Evolutionary conservation across 1,140 invertebrate species (phyloP).

Genomic region (Prorops nasuta): DNA sequence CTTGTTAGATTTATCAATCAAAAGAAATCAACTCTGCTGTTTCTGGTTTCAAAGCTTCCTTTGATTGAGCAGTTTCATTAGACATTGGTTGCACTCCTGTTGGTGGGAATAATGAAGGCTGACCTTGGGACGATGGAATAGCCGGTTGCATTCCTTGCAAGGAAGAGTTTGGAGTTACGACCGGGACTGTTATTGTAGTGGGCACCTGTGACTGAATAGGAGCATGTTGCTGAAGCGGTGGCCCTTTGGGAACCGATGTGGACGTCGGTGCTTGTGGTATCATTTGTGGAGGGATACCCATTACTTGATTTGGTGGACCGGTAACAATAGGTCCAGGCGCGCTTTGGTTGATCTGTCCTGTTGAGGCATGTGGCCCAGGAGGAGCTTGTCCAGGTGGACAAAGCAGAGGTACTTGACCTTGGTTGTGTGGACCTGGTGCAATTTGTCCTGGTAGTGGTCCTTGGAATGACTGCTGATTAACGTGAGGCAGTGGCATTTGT

Average conservation of each 20-base stretch:
- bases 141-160: conserved; percentile 20
- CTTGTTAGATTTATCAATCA: conserved; percentile 29
- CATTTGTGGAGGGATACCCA: conserved; percentile 23
- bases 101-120: conserved; percentile 23
- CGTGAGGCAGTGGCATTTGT: conserved; percentile 15
- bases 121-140: conserved; percentile 16
- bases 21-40: conserved; percentile 52
- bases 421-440: conserved; percentile 2
- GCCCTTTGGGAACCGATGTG: conserved; percentile 18
- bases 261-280: conserved; percentile 19
- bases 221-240: background rate
- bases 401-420: conserved; percentile 8
- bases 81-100: conserved; percentile 15
- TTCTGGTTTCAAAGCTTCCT: conserved; percentile 38
- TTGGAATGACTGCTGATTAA: too few species aligned
- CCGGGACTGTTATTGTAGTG: conserved; percentile 15
- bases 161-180: background rate
- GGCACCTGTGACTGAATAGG: conserved; percentile 8
- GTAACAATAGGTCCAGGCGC: conserved; percentile 6
- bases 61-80: conserved; percentile 19
- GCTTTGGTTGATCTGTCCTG: conserved; percentile 11
- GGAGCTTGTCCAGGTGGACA: conserved; percentile 17
- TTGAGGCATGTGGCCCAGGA: conserved; percentile 26
- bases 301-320: conserved; percentile 12
- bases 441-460: conserved; percentile 23